These are phyloP conservation scores for Lordiphosa collinella DNA, from an alignment of 1,140 invertebrate species.

Conservation along the genomic window DNA sequence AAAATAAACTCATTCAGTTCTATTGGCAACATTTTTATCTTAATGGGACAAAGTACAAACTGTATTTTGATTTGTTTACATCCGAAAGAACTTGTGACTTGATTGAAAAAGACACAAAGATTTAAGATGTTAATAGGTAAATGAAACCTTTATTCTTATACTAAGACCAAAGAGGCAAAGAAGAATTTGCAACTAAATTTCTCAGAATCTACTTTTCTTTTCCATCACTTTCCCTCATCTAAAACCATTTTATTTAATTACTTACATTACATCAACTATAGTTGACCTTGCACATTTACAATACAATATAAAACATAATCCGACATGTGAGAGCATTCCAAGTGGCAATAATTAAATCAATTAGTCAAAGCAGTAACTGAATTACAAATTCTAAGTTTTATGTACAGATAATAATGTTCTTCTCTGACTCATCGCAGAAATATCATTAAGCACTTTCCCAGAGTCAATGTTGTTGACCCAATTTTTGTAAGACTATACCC, in stretches of 20 bases:
- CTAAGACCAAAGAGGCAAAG: conserved; percentile 5
- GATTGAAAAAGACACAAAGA: conserved; percentile 7
- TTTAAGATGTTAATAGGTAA: conserved; percentile 3
- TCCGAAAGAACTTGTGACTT: conserved; percentile 60
- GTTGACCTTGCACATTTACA: no score
- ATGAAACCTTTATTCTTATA: neutral
- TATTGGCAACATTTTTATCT: conserved; percentile 42
- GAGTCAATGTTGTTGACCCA: conserved; percentile 59
- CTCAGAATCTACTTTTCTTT: neutral
- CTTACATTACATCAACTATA: no score
- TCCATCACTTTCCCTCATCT: neutral
- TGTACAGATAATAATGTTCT: neutral
- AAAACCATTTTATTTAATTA: conserved; percentile 12
- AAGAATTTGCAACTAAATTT: neutral
- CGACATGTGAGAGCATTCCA: no score
- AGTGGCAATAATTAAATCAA: conserved; percentile 31
- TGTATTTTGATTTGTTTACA: conserved; percentile 61
- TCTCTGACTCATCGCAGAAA: conserved; percentile 40
- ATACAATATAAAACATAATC: no score
- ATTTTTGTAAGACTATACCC: conserved; percentile 40
- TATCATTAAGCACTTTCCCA: conserved; percentile 20
- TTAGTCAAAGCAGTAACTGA: conserved; percentile 12
- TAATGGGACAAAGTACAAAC: conserved; percentile 51
- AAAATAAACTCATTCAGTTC: conserved; percentile 23
- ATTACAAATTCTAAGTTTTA: neutral